These are phyloP conservation scores for Rhimphoctona megacephalus DNA, from an alignment of 2,888 invertebrate genomes.

Conservation along the genomic window DNA sequence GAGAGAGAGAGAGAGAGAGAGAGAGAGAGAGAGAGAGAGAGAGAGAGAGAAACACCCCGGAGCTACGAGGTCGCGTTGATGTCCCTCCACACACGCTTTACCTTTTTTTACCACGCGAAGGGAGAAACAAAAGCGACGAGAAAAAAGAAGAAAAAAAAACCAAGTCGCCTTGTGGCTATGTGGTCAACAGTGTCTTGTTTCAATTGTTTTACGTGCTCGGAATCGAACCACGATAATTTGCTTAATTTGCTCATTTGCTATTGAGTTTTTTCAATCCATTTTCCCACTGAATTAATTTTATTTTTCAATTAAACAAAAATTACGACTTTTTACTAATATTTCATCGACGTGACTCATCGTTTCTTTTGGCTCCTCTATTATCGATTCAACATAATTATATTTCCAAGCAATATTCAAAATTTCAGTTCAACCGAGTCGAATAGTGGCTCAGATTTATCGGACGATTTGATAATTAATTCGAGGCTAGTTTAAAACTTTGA, in stretches of 20 bases:
- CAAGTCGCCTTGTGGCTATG: slow-evolving; percentile 19
- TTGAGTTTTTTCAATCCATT: not conserved
- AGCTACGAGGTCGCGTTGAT: slow-evolving; percentile 42
- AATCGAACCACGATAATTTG: slow-evolving; percentile 7
- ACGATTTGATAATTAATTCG: not conserved
- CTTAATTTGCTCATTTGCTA: not conserved
- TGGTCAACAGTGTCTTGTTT: slow-evolving; percentile 10
- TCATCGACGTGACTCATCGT: not conserved
- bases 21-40: slow-evolving; percentile 17
- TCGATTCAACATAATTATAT: not conserved
- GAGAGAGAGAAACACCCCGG: slow-evolving; percentile 10
- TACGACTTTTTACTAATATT: not conserved
- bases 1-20: slow-evolving; percentile 9
- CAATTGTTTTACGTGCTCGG: slow-evolving; percentile 20
- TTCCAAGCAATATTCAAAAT: not conserved
- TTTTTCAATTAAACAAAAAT: not conserved
- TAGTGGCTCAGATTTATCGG: not conserved
- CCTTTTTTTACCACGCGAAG: slow-evolving; percentile 29
- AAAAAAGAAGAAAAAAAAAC: slow-evolving; percentile 14
- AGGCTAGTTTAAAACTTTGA: not conserved
- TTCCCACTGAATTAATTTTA: not conserved
- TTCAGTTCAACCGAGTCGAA: not conserved
- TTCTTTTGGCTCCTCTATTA: not conserved
- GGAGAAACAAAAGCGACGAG: slow-evolving; percentile 38
- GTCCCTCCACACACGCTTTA: not conserved